Conservation (phyloP, 2,888 invertebrate genomes). For the Limnephilus auricula region DNA sequence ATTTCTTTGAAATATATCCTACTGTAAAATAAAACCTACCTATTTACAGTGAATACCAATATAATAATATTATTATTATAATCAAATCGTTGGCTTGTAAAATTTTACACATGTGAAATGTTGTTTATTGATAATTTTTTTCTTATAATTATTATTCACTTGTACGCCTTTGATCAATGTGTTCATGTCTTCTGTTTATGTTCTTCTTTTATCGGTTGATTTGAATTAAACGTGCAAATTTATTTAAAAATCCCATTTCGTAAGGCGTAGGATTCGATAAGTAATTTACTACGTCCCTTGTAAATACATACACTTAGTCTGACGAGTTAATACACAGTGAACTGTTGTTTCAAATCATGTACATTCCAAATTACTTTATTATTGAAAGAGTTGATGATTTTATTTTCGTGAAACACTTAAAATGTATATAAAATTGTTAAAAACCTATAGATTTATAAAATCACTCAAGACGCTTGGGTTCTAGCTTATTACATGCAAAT, state of each 20-base stretch:
- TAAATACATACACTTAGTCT: constrained; percentile 7
- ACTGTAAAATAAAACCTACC: constrained; percentile 33
- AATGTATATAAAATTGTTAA: constrained; percentile 30
- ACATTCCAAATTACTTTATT: constrained; percentile 38
- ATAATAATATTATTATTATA: not conserved
- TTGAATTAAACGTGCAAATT: not conserved
- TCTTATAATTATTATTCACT: constrained; percentile 15
- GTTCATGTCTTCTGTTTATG: not conserved
- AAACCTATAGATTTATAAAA: constrained; percentile 16
- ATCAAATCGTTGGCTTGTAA: not conserved
- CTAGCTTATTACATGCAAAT: constrained; percentile 3
- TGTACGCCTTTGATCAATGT: constrained; percentile 24
- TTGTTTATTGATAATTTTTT: not conserved
- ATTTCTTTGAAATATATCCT: constrained; percentile 13
- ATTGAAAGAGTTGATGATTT: not conserved
- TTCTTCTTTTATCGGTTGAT: not conserved
- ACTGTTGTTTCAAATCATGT: not conserved
- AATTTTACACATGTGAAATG: constrained; percentile 7
- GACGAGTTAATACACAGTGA: not conserved
- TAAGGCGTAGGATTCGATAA: not conserved
- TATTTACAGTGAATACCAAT: not conserved
- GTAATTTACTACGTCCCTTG: constrained; percentile 13
- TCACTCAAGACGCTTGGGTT: constrained; percentile 9
- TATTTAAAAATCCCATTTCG: not conserved
- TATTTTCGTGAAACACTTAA: constrained; percentile 2